These are phyloP conservation scores for Agonopterix arenella DNA, from an alignment of 2,888 invertebrate genomes.

Conservation along the genomic window DNA sequence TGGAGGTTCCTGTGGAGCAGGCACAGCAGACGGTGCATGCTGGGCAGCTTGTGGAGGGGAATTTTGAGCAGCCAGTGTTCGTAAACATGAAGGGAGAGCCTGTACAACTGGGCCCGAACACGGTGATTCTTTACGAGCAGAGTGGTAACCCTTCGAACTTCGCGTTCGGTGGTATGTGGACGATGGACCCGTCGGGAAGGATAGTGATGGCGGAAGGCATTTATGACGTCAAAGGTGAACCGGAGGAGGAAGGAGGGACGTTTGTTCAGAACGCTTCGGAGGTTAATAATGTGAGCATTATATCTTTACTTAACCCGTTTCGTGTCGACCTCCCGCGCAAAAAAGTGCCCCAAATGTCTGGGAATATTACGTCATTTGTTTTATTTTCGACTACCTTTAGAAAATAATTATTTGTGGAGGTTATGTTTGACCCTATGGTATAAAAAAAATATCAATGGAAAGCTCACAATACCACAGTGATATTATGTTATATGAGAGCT, in stretches of 20 bases:
- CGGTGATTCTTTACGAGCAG: constrained; percentile 69
- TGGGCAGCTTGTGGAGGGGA: constrained; percentile 65
- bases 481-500: too few relatives aligned
- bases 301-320: too few relatives aligned
- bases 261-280: constrained; percentile 62
- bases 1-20: constrained; percentile 67
- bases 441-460: too few relatives aligned
- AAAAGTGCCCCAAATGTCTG: too few relatives aligned
- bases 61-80: constrained; percentile 70
- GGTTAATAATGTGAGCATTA: constrained; percentile 53
- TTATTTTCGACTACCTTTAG: too few relatives aligned
- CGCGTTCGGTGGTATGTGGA: constrained; percentile 72
- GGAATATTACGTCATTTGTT: too few relatives aligned
- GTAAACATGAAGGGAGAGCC: constrained; percentile 68
- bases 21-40: constrained; percentile 68
- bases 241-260: constrained; percentile 57
- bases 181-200: constrained; percentile 66
- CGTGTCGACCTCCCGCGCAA: too few relatives aligned
- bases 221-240: constrained; percentile 70
- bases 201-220: constrained; percentile 74
- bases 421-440: too few relatives aligned
- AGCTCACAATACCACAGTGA: too few relatives aligned
- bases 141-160: constrained; percentile 67
- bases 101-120: constrained; percentile 67
- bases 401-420: too few relatives aligned